phyloP scores from a whole-genome alignment of 2,888 invertebrate genomes.

The Ptilodon capucinus region DNA sequence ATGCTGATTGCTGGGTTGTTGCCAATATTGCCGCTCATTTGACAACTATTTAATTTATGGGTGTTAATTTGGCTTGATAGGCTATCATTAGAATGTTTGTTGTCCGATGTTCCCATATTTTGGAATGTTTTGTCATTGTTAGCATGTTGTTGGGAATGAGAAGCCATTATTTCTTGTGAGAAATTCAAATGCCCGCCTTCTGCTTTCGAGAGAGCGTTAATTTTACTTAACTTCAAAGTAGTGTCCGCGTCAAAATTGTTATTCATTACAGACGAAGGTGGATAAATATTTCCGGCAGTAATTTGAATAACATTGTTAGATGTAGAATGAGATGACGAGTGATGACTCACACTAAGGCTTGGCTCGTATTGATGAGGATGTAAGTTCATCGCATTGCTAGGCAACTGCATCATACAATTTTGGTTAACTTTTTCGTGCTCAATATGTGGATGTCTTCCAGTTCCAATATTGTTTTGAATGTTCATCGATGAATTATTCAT shows the following conservation, averaged over 20 bases:
- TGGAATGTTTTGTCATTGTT: constrained; percentile 75
- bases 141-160: constrained; percentile 71
- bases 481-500: constrained; percentile 57
- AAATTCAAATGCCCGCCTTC: constrained; percentile 77
- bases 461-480: constrained; percentile 54
- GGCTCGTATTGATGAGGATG: constrained; percentile 73
- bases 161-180: constrained; percentile 75
- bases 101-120: constrained; percentile 67
- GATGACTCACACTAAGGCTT: constrained; percentile 64
- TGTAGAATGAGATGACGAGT: constrained; percentile 62
- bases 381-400: constrained; percentile 56
- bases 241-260: constrained; percentile 75
- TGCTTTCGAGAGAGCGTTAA: constrained; percentile 73
- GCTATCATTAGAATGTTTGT: constrained; percentile 59
- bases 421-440: constrained; percentile 68
- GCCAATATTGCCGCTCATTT: constrained; percentile 63
- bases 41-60: constrained; percentile 74
- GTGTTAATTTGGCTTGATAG: constrained; percentile 65
- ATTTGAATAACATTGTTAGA: constrained; percentile 77
- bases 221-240: constrained; percentile 73
- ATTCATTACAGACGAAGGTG: constrained; percentile 65
- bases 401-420: constrained; percentile 63
- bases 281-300: constrained; percentile 73
- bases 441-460: constrained; percentile 55
- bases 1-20: constrained; percentile 70